Percentiles rank a stretch among this genome's conserved stretches.
These are phyloP conservation scores for Tribolium castaneum DNA, from an alignment of 1,140 invertebrate species.

Conservation along the genomic window DNA sequence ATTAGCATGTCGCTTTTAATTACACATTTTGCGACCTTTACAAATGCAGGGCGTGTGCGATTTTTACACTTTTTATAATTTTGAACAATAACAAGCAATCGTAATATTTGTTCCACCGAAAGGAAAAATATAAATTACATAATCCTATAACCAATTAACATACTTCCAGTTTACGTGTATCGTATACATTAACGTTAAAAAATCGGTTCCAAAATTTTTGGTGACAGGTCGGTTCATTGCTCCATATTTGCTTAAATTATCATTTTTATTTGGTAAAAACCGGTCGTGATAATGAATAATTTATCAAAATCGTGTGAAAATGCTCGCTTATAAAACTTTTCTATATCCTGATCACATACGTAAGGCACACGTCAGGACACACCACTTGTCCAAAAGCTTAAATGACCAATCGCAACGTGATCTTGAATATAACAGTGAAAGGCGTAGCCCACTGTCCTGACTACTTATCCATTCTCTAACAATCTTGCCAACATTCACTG, in stretches of 20 bases:
- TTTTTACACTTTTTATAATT: neutral
- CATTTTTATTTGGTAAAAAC: constrained; percentile 28
- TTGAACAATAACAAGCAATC: neutral
- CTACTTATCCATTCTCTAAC: constrained; percentile 37
- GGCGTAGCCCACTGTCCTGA: constrained; percentile 20
- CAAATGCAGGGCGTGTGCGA: neutral
- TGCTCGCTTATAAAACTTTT: neutral
- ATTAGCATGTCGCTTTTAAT: constrained; percentile 4
- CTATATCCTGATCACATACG: constrained; percentile 30
- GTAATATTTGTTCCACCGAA: neutral
- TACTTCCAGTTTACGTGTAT: neutral
- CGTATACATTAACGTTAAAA: neutral
- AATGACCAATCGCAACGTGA: constrained; percentile 17
- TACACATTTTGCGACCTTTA: neutral
- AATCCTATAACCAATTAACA: neutral
- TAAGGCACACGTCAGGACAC: constrained; percentile 34
- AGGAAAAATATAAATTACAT: constrained; percentile 5
- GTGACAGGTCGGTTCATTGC: constrained; percentile 19
- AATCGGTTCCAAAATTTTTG: neutral
- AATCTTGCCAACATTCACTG: constrained; percentile 43
- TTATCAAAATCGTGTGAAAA: constrained; percentile 8
- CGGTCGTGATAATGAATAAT: constrained; percentile 16
- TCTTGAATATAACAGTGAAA: constrained; percentile 23
- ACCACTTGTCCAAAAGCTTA: constrained; percentile 18
- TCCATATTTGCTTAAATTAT: constrained; percentile 22